Conservation (phyloP, 2,797 vertebrate species). For the Thamnophis elegans region DNA sequence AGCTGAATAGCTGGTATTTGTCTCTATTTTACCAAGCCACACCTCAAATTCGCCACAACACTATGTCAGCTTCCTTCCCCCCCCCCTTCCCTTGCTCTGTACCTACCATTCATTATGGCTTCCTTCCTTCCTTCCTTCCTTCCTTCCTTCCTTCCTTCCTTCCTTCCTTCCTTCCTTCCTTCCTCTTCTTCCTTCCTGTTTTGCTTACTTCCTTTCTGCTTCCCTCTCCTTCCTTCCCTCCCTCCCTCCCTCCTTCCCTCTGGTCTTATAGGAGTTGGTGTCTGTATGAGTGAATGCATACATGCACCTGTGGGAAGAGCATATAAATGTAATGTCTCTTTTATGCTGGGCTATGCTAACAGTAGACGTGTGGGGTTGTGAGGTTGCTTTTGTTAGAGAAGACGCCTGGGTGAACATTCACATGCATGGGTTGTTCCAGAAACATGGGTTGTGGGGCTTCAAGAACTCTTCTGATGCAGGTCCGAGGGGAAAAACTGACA, state of each 20-base stretch:
- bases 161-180: too few species aligned
- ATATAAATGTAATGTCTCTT: not conserved
- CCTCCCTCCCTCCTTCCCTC: too few species aligned
- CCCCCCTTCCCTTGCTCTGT: too few species aligned
- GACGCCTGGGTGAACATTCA: conserved; percentile 10
- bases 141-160: too few species aligned
- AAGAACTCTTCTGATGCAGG: not conserved
- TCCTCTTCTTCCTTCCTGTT: not conserved
- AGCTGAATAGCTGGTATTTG: too few species aligned
- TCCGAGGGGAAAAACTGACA: not conserved
- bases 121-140: too few species aligned
- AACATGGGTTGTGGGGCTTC: not conserved
- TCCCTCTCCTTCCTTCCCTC: not conserved
- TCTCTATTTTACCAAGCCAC: too few species aligned
- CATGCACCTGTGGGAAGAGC: not conserved
- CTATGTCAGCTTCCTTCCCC: too few species aligned
- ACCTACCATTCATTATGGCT: too few species aligned
- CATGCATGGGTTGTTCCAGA: conserved; percentile 21
- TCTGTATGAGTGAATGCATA: not conserved
- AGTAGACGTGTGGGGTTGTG: conserved; percentile 10
- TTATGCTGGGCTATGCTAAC: not conserved
- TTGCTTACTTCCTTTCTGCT: not conserved
- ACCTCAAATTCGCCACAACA: too few species aligned
- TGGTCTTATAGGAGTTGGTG: not conserved
- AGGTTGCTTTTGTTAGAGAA: conserved; percentile 19